A percentile compares a stretch with the other conserved stretches of the same genome.
These are phyloP conservation scores for Lithophane socia DNA, from an alignment of 2,888 invertebrate species.

Conservation along the genomic window DNA sequence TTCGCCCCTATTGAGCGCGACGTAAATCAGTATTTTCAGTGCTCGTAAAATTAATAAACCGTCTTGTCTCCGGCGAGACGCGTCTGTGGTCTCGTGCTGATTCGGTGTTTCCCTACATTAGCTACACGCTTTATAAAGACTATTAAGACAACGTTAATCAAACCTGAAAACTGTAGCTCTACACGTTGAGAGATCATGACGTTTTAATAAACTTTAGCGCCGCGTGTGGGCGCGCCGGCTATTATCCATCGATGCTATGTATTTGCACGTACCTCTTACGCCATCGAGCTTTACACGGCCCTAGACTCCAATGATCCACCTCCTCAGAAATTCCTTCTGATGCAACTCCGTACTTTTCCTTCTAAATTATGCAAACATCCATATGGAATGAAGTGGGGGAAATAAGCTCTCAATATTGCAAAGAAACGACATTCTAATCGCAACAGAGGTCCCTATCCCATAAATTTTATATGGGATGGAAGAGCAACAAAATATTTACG, in stretches of 20 bases:
- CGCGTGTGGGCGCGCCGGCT: constrained; percentile 75
- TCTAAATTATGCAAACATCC: constrained; percentile 83
- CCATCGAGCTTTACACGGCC: constrained; percentile 44
- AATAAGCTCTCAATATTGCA: constrained; percentile 78
- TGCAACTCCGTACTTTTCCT: constrained; percentile 66
- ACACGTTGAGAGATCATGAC: constrained; percentile 66
- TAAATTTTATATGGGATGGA: constrained; percentile 85
- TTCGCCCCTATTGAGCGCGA: background rate
- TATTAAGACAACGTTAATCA: constrained; percentile 70
- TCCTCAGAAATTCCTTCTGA: constrained; percentile 74
- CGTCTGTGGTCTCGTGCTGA: constrained; percentile 32
- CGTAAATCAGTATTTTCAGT: constrained; percentile 31
- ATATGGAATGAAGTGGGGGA: constrained; percentile 78
- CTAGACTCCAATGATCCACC: constrained; percentile 65
- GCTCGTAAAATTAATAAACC: constrained; percentile 45
- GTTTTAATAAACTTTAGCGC: constrained; percentile 76
- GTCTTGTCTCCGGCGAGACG: constrained; percentile 51
- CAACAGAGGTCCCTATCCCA: constrained; percentile 77
- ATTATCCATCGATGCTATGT: constrained; percentile 55
- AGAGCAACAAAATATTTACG: constrained; percentile 81
- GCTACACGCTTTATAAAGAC: constrained; percentile 20
- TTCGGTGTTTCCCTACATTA: constrained; percentile 36
- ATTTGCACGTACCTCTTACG: constrained; percentile 52
- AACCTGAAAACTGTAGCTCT: constrained; percentile 73
- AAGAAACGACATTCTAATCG: constrained; percentile 87